Evolutionary conservation across 2,113 vertebrate species (phyloP), one percentile per base, ranked within the genome.

Genomic region (Grammomys surdaster): DNA sequence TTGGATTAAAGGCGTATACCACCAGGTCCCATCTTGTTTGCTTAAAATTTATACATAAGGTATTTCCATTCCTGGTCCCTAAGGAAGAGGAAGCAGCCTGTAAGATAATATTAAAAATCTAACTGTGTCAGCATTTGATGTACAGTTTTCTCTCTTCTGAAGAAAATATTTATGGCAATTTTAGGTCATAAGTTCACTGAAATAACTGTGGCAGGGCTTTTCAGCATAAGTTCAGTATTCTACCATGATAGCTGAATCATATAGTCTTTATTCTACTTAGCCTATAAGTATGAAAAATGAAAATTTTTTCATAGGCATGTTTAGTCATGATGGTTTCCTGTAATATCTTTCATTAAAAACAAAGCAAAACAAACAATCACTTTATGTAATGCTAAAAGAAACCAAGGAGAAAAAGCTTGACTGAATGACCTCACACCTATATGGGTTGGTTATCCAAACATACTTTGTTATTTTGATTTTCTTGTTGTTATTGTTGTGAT

Each of bases 151-250:
- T 86, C 33, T 82, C 13, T 54, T 93, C 22, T 46, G n/a, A 85
- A 67, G 26, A 86, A 80, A 94, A 60, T 93, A 94, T 70, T 85
- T 70, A 94, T 58, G 6, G 65, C 36, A 88, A 91, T 77, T 93
- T 72, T 56, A 93, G 33, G 75, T 28, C 65, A 56, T 56, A 81
- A 20, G 33, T 56, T 86, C 58, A 76, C 31, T 92, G 78, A 72
- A 93, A 85, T 65, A 81, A 95, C 11, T 67, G 11, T n/a, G 19
- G 36, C 12, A 72, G 54, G 63, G 28, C 13, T 86, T 91, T 94
- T 93, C 90, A 93, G 56, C 63, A 80, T 88, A 91, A 60, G 33
- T 70, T 56, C 78, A 14, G 36, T 86, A 48, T 12, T 90, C n/a
- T 89, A 33, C 54, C 93, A 91, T 24, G 5, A 69, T 80, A 58